A percentile compares a stretch with the other conserved stretches of the same genome.
Conservation (phyloP, 2,888 invertebrate species). For the Cordilura impudica region DNA sequence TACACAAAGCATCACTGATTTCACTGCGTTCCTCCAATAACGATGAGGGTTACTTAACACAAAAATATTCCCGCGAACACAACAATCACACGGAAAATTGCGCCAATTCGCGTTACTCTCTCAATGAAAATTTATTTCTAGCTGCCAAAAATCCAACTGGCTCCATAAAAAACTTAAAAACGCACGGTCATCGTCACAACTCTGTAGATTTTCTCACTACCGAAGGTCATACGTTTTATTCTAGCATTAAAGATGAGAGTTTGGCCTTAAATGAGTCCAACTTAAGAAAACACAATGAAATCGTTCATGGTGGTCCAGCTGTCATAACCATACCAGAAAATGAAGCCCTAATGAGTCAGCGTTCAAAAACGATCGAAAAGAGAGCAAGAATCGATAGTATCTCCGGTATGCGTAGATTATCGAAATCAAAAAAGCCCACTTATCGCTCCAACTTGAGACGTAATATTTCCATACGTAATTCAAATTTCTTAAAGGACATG, state of each 20-base stretch:
- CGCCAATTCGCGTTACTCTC: slow-evolving; percentile 74
- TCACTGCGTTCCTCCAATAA: slow-evolving; percentile 69
- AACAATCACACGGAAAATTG: slow-evolving; percentile 66
- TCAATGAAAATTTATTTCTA: slow-evolving; percentile 75
- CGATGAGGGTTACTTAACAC: slow-evolving; percentile 71
- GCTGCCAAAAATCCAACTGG: slow-evolving; percentile 67
- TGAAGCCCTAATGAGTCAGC: slow-evolving; percentile 54
- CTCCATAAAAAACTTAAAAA: slow-evolving; percentile 68
- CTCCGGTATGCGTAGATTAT: slow-evolving; percentile 71
- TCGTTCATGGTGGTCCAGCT: slow-evolving; percentile 55
- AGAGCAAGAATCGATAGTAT: slow-evolving; percentile 70
- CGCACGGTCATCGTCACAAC: slow-evolving; percentile 73
- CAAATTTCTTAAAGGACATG: slow-evolving; percentile 85
- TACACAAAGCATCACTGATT: slow-evolving; percentile 64
- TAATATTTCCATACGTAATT: slow-evolving; percentile 77
- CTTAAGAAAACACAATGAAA: slow-evolving; percentile 67
- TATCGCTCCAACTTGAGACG: slow-evolving; percentile 74
- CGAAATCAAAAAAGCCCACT: slow-evolving; percentile 72
- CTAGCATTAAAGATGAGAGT: slow-evolving; percentile 69
- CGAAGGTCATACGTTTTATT: slow-evolving; percentile 68
- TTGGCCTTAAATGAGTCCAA: slow-evolving; percentile 69
- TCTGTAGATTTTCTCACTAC: slow-evolving; percentile 75
- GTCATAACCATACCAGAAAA: slow-evolving; percentile 73
- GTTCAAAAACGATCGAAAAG: slow-evolving; percentile 60
- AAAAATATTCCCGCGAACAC: slow-evolving; percentile 68